These are phyloP conservation scores for Perizoma flavofasciatum DNA, from an alignment of 2,888 invertebrate species.

Conservation along the genomic window DNA sequence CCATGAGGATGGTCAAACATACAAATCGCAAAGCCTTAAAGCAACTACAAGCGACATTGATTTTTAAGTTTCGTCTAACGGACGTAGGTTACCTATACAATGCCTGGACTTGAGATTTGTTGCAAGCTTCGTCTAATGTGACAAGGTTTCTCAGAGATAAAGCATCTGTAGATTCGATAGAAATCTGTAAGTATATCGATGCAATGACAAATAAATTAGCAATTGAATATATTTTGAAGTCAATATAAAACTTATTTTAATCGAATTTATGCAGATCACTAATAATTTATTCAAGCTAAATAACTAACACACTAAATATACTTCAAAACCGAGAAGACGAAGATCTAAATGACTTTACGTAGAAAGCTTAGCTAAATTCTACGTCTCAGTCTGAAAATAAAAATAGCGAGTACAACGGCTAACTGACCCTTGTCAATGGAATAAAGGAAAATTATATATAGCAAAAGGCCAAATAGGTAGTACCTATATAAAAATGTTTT, in stretches of 20 bases:
- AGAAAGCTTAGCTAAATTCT: slow-evolving; percentile 2
- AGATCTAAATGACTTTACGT: too few relatives aligned
- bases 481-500: slow-evolving; percentile 1
- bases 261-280: neutral
- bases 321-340: too few relatives aligned
- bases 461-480: slow-evolving; percentile 11
- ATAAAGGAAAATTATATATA: slow-evolving; percentile 19
- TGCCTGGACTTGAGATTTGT: too few relatives aligned
- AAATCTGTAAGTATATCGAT: slow-evolving; percentile 3
- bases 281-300: neutral
- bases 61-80: too few relatives aligned
- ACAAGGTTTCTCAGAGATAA: slow-evolving; percentile 10
- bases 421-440: slow-evolving; percentile 16
- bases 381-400: slow-evolving; percentile 8
- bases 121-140: too few relatives aligned
- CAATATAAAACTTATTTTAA: neutral
- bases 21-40: too few relatives aligned
- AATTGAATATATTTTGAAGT: neutral
- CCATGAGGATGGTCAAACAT: too few relatives aligned
- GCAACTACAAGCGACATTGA: too few relatives aligned
- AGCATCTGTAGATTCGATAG: too few relatives aligned
- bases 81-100: too few relatives aligned
- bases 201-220: slow-evolving; percentile 31
- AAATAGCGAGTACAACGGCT: slow-evolving; percentile 2
- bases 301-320: too few relatives aligned